Evolutionary conservation across 1,140 invertebrate species (phyloP).

Genomic region (Sitodiplosis mosellana): DNA sequence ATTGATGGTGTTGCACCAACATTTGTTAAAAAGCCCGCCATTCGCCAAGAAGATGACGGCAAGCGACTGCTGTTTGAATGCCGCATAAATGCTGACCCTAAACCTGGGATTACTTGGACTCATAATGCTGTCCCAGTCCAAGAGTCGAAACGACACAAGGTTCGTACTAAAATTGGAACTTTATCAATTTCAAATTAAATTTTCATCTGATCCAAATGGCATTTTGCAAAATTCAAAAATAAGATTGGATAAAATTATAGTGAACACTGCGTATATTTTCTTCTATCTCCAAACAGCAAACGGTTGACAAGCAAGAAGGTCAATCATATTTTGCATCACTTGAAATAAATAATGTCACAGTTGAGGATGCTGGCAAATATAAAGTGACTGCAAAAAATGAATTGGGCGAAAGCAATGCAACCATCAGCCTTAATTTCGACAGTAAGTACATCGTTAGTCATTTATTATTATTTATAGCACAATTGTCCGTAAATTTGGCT

Average conservation of each 20-base stretch:
- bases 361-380: conserved; percentile 94
- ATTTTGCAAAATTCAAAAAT: too few species aligned
- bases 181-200: neutral
- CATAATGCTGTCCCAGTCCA: conserved; percentile 64
- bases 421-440: conserved; percentile 93
- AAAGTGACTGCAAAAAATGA: conserved; percentile 93
- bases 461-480: too few species aligned
- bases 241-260: too few species aligned
- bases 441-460: conserved; percentile 51
- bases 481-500: too few species aligned
- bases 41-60: conserved; percentile 91
- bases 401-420: conserved; percentile 87
- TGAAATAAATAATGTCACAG: conserved; percentile 83
- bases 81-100: conserved; percentile 83
- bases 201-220: neutral
- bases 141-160: conserved; percentile 65
- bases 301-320: conserved; percentile 74
- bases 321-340: conserved; percentile 83
- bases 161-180: conserved; percentile 28
- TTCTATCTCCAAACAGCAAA: conserved; percentile 34
- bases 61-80: conserved; percentile 91
- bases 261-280: neutral
- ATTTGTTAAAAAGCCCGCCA: conserved; percentile 92
- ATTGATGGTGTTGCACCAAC: conserved; percentile 93
- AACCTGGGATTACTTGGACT: conserved; percentile 80